These are phyloP conservation scores for Amphiprion percula DNA, from an alignment of 2,113 vertebrate genomes.

Conservation along the genomic window DNA sequence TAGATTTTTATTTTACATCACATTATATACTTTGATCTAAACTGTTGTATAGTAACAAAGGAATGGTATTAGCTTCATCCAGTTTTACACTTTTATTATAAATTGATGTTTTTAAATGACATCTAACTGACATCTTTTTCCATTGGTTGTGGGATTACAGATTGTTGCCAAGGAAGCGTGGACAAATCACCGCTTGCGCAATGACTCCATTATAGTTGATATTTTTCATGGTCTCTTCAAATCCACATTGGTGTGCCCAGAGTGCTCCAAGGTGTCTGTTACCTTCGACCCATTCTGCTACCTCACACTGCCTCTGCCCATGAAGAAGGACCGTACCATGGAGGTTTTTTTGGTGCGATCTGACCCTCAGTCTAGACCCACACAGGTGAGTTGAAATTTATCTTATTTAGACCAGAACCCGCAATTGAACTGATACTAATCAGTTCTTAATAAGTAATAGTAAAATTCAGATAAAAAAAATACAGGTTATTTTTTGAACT, in stretches of 20 bases:
- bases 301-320: slow-evolving; percentile 92
- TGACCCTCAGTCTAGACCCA: slow-evolving; percentile 90
- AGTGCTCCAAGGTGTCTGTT: slow-evolving; percentile 92
- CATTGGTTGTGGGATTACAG: slow-evolving; percentile 65
- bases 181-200: slow-evolving; percentile 91
- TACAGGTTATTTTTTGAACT: too few species aligned
- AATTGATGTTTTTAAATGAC: not conserved
- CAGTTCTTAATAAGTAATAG: too few species aligned
- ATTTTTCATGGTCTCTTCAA: slow-evolving; percentile 95
- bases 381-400: slow-evolving; percentile 85
- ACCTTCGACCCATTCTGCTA: slow-evolving; percentile 96
- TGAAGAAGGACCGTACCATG: slow-evolving; percentile 93
- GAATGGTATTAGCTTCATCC: not conserved
- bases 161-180: slow-evolving; percentile 93
- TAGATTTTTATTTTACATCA: not conserved
- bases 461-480: too few species aligned
- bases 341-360: slow-evolving; percentile 91
- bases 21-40: not conserved
- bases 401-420: not conserved
- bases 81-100: not conserved
- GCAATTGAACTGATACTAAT: too few species aligned
- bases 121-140: not conserved
- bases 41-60: not conserved
- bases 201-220: slow-evolving; percentile 93
- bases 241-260: slow-evolving; percentile 92